Evolutionary conservation across 2,888 invertebrate genomes (phyloP).

Genomic region (Lasioglossum lativentre): DNA sequence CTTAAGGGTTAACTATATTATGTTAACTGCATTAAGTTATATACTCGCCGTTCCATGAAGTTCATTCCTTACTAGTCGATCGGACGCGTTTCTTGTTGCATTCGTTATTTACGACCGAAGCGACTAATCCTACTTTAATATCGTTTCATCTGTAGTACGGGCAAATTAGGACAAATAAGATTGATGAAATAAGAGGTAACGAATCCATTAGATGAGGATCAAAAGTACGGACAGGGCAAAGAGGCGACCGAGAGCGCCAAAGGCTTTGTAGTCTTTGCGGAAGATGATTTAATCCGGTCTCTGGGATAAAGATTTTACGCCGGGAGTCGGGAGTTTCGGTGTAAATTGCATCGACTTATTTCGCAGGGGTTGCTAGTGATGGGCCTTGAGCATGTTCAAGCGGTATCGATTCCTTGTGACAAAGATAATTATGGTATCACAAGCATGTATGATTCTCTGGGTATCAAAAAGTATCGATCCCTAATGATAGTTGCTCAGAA

Average conservation of each 20-base stretch:
- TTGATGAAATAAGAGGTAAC: background rate
- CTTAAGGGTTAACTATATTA: background rate
- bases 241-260: background rate
- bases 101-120: background rate
- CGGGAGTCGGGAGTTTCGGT: background rate
- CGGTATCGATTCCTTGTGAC: no score
- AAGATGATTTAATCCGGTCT: slow-evolving; percentile 1
- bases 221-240: no score
- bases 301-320: background rate
- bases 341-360: background rate
- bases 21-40: no score
- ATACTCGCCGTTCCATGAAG: background rate
- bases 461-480: no score
- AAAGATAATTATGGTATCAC: no score
- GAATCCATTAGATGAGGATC: background rate
- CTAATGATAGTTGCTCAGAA: no score
- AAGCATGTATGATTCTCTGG: no score
- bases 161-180: background rate
- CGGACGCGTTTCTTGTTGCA: background rate
- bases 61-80: background rate
- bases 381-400: no score
- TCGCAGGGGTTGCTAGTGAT: no score
- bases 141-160: background rate
- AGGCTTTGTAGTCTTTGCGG: background rate
- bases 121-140: background rate